phyloP scores from a whole-genome alignment of 2,888 invertebrate genomes.

The Cantharis rufa region DNA sequence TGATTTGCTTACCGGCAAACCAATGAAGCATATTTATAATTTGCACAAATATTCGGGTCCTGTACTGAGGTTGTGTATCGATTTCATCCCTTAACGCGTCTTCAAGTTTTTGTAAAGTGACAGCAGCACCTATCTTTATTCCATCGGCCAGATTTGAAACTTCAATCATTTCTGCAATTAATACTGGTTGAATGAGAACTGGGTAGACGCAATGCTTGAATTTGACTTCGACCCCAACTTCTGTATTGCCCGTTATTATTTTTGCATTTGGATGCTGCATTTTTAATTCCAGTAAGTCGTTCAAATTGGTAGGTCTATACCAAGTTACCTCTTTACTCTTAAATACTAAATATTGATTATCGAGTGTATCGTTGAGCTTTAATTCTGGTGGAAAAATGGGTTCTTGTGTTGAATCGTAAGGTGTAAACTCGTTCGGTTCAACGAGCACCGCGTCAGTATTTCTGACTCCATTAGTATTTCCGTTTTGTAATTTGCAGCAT shows the following conservation, averaged over 20 bases:
- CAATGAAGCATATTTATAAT: conserved; percentile 86
- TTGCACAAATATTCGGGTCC: conserved; percentile 67
- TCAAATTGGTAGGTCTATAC: conserved; percentile 72
- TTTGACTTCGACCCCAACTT: conserved; percentile 91
- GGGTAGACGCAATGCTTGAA: conserved; percentile 84
- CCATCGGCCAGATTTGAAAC: conserved; percentile 61
- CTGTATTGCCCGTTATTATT: conserved; percentile 87
- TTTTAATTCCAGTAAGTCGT: conserved; percentile 73
- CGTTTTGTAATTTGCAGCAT: conserved; percentile 62
- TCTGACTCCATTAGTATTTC: conserved; percentile 26
- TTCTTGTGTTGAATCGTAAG: conserved; percentile 82
- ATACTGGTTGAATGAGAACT: conserved; percentile 73
- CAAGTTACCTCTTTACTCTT: conserved; percentile 69
- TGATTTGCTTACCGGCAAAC: conserved; percentile 94
- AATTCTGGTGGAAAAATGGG: conserved; percentile 93
- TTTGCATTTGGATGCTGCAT: conserved; percentile 68
- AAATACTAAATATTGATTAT: conserved; percentile 65
- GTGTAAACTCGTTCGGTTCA: conserved; percentile 66
- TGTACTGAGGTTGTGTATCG: conserved; percentile 56
- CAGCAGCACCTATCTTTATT: conserved; percentile 77
- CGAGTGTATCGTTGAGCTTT: conserved; percentile 63
- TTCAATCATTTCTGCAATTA: conserved; percentile 69
- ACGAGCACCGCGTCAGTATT: conserved; percentile 56
- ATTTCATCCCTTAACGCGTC: conserved; percentile 64
- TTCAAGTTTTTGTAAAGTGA: conserved; percentile 77